Conservation (phyloP, 53 echinoderm and acorn worm genomes). For the Echinarachnius parma region DNA sequence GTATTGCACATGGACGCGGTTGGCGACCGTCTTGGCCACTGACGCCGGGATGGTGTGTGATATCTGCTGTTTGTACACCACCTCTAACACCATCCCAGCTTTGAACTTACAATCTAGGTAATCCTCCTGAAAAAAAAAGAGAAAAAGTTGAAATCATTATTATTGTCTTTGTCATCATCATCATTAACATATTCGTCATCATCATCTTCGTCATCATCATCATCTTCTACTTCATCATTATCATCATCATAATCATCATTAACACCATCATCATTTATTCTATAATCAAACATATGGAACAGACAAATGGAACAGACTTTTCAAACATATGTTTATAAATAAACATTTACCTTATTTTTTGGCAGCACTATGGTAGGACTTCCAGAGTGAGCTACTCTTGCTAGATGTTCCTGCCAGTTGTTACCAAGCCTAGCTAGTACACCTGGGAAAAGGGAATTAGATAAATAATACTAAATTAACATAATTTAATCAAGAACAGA, state of each 20-base stretch:
- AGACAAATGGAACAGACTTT: too few relatives aligned
- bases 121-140: conserved; percentile 43
- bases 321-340: too few relatives aligned
- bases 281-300: too few relatives aligned
- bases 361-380: conserved; percentile 74
- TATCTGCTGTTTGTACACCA: conserved; percentile 79
- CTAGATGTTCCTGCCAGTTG: conserved; percentile 79
- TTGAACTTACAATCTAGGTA: conserved; percentile 64
- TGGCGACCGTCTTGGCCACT: conserved; percentile 70
- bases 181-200: too few relatives aligned
- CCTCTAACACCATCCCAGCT: conserved; percentile 77
- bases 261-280: too few relatives aligned
- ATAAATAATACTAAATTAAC: too few relatives aligned
- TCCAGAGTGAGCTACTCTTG: conserved; percentile 75
- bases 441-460: conserved; percentile 42
- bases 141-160: too few relatives aligned
- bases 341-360: conserved; percentile 66
- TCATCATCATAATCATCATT: too few relatives aligned
- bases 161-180: too few relatives aligned
- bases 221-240: too few relatives aligned
- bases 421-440: conserved; percentile 74
- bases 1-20: conserved; percentile 94
- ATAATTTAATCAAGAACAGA: too few relatives aligned
- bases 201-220: too few relatives aligned
- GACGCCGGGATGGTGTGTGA: conserved; percentile 86